Percentiles rank a stretch among this genome's conserved stretches.
Evolutionary conservation across 2,888 invertebrate species (phyloP).

Genomic region (Drosophila birchii): DNA sequence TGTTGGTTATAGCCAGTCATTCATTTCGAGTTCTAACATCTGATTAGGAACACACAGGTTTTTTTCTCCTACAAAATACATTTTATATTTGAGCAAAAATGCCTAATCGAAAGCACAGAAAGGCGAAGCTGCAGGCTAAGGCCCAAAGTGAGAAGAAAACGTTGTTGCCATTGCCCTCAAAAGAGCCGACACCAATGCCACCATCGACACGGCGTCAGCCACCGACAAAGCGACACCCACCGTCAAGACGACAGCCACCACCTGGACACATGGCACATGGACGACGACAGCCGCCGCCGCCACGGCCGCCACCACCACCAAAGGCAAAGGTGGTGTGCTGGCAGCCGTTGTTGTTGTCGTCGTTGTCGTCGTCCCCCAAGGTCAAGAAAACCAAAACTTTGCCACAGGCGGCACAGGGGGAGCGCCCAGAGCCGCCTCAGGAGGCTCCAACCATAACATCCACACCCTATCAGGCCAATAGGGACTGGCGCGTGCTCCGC

Average conservation of each 20-base stretch:
- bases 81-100: constrained; percentile 1
- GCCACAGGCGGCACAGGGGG: no score
- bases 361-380: background rate
- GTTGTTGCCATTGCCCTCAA: background rate
- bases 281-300: background rate
- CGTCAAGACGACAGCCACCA: background rate
- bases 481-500: constrained; percentile 23
- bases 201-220: background rate
- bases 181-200: no score
- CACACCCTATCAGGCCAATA: constrained; percentile 6
- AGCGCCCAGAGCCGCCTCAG: background rate
- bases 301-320: background rate
- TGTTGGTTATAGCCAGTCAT: background rate
- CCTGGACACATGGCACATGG: background rate
- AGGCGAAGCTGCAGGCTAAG: background rate
- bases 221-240: background rate
- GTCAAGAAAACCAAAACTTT: background rate
- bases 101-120: constrained; percentile 11
- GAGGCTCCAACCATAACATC: background rate
- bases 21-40: background rate
- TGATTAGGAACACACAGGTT: background rate
- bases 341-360: background rate
- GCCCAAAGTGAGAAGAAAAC: background rate
- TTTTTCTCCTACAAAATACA: background rate
- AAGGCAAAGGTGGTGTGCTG: no score